Percentiles rank a stretch among this genome's conserved stretches.
These are phyloP conservation scores for Troilus luridus DNA, from an alignment of 2,888 invertebrate species.

Conservation along the genomic window DNA sequence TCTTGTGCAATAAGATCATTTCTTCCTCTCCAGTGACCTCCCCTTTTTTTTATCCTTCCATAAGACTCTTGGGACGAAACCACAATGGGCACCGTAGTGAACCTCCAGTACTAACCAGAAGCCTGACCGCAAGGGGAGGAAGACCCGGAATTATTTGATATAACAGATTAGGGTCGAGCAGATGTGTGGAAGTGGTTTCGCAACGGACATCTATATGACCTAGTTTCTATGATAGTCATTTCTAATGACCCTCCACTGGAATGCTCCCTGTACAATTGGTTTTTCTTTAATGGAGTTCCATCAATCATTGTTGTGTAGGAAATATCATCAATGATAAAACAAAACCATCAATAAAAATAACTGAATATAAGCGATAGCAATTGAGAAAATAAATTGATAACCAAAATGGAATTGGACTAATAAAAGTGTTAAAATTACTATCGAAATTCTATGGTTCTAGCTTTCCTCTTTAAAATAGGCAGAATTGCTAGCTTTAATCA, in stretches of 20 bases:
- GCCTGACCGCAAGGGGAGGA: not conserved
- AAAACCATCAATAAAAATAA: too few relatives aligned
- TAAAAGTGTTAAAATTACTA: too few relatives aligned
- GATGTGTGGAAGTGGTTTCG: conserved; percentile 28
- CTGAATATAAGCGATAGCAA: too few relatives aligned
- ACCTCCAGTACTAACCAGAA: not conserved
- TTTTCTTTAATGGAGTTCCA: not conserved
- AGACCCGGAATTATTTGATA: conserved; percentile 18
- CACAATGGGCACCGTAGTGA: conserved; percentile 36
- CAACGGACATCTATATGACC: conserved; percentile 47
- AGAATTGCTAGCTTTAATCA: too few relatives aligned
- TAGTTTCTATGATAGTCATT: not conserved
- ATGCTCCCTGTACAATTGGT: not conserved
- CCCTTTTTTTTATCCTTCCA: not conserved
- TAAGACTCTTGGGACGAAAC: not conserved
- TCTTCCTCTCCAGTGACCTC: not conserved
- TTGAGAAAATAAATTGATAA: too few relatives aligned
- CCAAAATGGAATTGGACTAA: too few relatives aligned
- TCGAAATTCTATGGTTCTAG: too few relatives aligned
- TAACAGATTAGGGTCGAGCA: not conserved
- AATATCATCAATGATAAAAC: too few relatives aligned
- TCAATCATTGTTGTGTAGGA: not conserved
- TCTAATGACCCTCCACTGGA: not conserved
- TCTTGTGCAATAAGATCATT: not conserved
- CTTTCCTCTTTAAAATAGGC: too few relatives aligned